Evolutionary conservation across 1,140 invertebrate species (phyloP), one percentile per base, ranked within the genome.

Genomic region (Trichonephila clavata): DNA sequence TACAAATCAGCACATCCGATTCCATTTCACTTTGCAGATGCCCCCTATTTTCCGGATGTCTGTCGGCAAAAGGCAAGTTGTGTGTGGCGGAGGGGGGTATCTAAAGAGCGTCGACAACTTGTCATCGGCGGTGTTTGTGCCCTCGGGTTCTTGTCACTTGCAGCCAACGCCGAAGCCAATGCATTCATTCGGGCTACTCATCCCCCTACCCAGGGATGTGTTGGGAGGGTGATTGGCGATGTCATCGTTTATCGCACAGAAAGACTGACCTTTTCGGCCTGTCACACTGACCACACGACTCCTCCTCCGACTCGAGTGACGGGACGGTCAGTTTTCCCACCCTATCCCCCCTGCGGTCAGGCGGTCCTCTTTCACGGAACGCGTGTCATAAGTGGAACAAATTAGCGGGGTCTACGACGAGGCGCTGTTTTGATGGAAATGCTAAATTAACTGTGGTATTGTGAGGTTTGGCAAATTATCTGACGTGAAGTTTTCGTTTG

Each of bases 61-160:
- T 86, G 61, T 92, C 83, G 91, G 91, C 91, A 92, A 92, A 92
- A 92, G 91, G 91, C 81, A 92, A 92, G 90, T 92, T 43, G 77
- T 24, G n/a, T 80, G 68, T 27, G 71, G 50, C 18, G 65, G 59
- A 32, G 59, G 24, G 77, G 59, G 88, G 81, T 43, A 68, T 59
- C 91, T 71, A 86, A 86, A 92, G 83, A 92, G 81, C 91, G 91
- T 92, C 91, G 91, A 92, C 91, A 92, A 92, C 91, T 86, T 92
- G 91, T 92, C 91, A 92, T 92, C 91, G 91, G 61, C 91, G 91
- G 91, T 92, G 91, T 92, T 92, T 92, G 91, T 92, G 50, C 91
- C 91, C 91, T 83, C 18, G 81, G 91, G 91, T 83, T 39, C 91
- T 92, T 92, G 91, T 92, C 91, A 92, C 81, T 86, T 86, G 65